These are phyloP conservation scores for Heliornis fulica DNA, from an alignment of 2,113 vertebrate species.

Conservation along the genomic window DNA sequence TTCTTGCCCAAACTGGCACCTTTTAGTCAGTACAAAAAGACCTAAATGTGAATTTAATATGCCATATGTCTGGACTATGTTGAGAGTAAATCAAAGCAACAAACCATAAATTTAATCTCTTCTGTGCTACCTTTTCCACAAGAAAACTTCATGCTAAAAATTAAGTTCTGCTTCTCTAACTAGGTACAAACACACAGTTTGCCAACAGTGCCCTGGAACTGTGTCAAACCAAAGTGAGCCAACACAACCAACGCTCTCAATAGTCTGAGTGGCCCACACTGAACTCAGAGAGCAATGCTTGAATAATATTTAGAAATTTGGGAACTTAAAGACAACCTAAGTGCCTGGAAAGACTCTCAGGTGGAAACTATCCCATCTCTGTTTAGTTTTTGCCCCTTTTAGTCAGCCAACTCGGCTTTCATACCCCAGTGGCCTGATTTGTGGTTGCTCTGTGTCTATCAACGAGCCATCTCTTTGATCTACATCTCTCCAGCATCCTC, in stretches of 20 bases:
- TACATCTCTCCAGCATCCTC: background rate
- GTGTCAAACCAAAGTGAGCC: background rate
- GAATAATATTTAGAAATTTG: background rate
- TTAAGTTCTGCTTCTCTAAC: background rate
- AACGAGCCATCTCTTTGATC: background rate
- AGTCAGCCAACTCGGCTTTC: background rate
- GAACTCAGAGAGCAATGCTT: background rate
- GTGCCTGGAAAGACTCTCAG: background rate
- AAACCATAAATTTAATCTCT: background rate
- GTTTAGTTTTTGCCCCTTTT: background rate
- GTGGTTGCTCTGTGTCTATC: background rate
- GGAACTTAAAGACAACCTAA: background rate
- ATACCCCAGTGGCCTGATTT: background rate
- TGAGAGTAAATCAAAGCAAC: background rate
- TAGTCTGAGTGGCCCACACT: background rate
- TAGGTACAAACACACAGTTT: background rate
- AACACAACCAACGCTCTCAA: background rate
- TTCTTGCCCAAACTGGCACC: background rate
- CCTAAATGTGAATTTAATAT: background rate
- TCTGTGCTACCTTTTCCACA: background rate
- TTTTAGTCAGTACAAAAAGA: background rate
- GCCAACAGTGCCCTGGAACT: background rate
- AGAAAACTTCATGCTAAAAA: background rate
- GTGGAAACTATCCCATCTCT: background rate
- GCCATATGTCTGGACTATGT: fast-evolving